Conservation (phyloP, 2,888 invertebrate species). For the Xestia xanthographa region DNA sequence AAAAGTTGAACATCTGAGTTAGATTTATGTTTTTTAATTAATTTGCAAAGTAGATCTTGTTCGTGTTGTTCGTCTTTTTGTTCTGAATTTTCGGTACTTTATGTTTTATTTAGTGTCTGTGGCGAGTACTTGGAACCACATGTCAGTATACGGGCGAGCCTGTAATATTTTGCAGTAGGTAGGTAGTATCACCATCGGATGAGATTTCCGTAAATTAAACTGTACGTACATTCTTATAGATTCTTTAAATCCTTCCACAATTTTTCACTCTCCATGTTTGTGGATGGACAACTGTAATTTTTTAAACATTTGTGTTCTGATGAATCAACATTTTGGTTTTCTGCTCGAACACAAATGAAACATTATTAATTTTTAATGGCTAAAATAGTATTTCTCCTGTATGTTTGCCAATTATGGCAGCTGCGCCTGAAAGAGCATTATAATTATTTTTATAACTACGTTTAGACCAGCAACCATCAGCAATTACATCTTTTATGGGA, state of each 20-base stretch:
- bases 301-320: slow-evolving; percentile 18
- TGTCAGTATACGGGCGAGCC: slow-evolving; percentile 4
- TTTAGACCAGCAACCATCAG: background rate
- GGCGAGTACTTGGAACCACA: background rate
- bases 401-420: slow-evolving; percentile 18
- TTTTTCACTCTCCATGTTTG: slow-evolving; percentile 26
- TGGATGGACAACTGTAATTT: slow-evolving; percentile 19
- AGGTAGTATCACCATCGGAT: slow-evolving; percentile 6
- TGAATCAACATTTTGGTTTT: background rate
- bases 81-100: slow-evolving; percentile 1
- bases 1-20: slow-evolving; percentile 11
- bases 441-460: slow-evolving; percentile 5
- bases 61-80: background rate
- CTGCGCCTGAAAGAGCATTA: slow-evolving; percentile 11
- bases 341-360: background rate
- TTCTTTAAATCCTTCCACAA: slow-evolving; percentile 26
- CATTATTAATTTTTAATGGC: slow-evolving; percentile 4
- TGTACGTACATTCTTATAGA: slow-evolving; percentile 1
- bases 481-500: slow-evolving; percentile 24
- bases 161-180: slow-evolving; percentile 15
- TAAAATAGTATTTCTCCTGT: slow-evolving; percentile 1
- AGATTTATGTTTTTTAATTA: slow-evolving; percentile 12
- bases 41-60: slow-evolving; percentile 1
- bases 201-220: background rate
- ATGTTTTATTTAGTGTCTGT: slow-evolving; percentile 9